phyloP scores from a whole-genome alignment of 92 coral and sea anemone species.

The Ricordea florida region DNA sequence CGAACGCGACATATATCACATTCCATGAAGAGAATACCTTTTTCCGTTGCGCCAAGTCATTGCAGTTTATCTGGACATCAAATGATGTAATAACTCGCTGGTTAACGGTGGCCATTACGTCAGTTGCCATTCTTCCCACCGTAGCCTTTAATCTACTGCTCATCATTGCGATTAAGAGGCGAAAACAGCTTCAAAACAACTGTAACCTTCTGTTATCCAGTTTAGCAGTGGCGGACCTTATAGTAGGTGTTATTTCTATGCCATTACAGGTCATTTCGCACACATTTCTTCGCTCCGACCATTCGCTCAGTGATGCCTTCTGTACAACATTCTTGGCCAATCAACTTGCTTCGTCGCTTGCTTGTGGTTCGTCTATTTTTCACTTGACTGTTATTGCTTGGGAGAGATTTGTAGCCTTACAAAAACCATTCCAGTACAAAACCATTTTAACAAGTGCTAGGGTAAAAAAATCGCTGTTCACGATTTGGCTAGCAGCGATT shows the following conservation, averaged over 20 bases:
- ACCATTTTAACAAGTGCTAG: not conserved
- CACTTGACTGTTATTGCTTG: not conserved
- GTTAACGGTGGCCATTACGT: not conserved
- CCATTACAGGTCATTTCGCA: not conserved
- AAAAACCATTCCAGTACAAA: not conserved
- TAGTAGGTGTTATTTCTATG: not conserved
- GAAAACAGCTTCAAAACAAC: not conserved
- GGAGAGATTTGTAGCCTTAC: not conserved
- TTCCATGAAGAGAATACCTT: too few relatives aligned
- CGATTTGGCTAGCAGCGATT: too few relatives aligned
- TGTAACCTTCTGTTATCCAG: not conserved
- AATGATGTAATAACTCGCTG: not conserved
- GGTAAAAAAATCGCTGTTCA: too few relatives aligned
- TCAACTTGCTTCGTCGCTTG: too few relatives aligned
- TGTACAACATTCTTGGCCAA: too few relatives aligned
- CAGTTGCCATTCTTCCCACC: not conserved
- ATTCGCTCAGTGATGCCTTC: too few relatives aligned
- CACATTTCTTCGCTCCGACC: too few relatives aligned
- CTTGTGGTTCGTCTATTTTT: not conserved
- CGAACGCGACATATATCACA: too few relatives aligned
- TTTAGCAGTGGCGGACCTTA: not conserved
- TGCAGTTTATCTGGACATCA: not conserved
- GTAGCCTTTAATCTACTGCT: not conserved
- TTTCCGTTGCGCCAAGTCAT: not conserved
- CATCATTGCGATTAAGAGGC: not conserved